phyloP scores from a whole-genome alignment of 2,888 invertebrate genomes.

The Dexiosoma caninum region DNA sequence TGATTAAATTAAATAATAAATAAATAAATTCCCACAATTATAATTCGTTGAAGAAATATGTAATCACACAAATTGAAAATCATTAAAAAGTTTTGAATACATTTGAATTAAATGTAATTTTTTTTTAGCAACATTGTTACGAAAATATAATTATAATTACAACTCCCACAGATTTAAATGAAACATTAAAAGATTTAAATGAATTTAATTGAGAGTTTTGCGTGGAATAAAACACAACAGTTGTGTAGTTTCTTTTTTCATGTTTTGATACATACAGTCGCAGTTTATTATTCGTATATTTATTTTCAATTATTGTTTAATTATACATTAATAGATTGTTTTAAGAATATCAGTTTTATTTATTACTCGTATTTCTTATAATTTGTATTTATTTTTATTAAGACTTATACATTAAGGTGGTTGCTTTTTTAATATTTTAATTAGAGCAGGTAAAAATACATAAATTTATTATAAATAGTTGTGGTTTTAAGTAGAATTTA shows the following conservation, averaged over 20 bases:
- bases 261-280: conserved; percentile 60
- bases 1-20: background rate
- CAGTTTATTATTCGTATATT: conserved; percentile 47
- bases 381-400: conserved; percentile 58
- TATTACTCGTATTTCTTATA: conserved; percentile 43
- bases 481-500: conserved; percentile 12
- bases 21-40: background rate
- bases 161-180: background rate
- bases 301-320: conserved; percentile 33
- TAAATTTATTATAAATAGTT: conserved; percentile 64
- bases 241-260: conserved; percentile 30
- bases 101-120: background rate
- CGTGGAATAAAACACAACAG: conserved; percentile 9
- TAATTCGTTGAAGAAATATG: background rate
- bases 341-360: conserved; percentile 26
- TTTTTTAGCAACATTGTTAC: too few relatives aligned
- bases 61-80: background rate
- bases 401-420: conserved; percentile 74
- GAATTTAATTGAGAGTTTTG: background rate
- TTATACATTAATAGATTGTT: conserved; percentile 50
- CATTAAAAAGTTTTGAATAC: background rate
- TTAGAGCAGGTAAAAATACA: conserved; percentile 72
- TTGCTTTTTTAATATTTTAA: conserved; percentile 50
- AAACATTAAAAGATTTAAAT: background rate
- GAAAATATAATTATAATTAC: too few relatives aligned